A percentile compares a stretch with the other conserved stretches of the same genome.
Conservation (phyloP, 2,888 invertebrate species). For the Copidosoma aretas region DNA sequence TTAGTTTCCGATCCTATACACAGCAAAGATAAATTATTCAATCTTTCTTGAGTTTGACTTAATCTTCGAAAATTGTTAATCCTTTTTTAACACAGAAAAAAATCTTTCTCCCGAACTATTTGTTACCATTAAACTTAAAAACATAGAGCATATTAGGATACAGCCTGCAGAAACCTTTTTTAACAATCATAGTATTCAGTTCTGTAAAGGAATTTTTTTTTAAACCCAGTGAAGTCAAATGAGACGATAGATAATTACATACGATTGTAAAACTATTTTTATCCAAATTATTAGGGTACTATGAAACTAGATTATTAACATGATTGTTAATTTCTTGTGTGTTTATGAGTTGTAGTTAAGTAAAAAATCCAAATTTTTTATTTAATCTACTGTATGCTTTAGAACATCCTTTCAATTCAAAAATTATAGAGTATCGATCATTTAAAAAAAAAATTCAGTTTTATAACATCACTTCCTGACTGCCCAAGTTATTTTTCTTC, state of each 20-base stretch:
- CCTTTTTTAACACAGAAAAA: no score
- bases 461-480: not conserved
- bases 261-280: constrained; percentile 12
- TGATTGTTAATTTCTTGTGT: not conserved
- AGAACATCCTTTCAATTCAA: not conserved
- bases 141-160: constrained; percentile 1
- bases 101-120: no score
- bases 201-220: constrained; percentile 55
- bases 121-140: no score
- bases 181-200: not conserved
- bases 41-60: no score
- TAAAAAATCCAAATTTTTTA: constrained; percentile 3
- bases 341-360: not conserved
- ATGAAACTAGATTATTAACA: constrained; percentile 6
- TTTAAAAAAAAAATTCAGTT: not conserved
- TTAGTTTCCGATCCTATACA: no score
- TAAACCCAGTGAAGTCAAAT: constrained; percentile 13
- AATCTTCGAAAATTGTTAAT: no score
- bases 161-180: not conserved
- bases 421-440: constrained; percentile 4
- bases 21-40: no score
- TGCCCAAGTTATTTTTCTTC: not conserved
- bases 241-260: constrained; percentile 17
- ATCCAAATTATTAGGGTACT: constrained; percentile 17
- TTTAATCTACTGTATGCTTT: constrained; percentile 1